Percentiles rank a stretch among this genome's conserved stretches.
Conservation (phyloP, 2,888 invertebrate species). For the Lasioglossum morio region DNA sequence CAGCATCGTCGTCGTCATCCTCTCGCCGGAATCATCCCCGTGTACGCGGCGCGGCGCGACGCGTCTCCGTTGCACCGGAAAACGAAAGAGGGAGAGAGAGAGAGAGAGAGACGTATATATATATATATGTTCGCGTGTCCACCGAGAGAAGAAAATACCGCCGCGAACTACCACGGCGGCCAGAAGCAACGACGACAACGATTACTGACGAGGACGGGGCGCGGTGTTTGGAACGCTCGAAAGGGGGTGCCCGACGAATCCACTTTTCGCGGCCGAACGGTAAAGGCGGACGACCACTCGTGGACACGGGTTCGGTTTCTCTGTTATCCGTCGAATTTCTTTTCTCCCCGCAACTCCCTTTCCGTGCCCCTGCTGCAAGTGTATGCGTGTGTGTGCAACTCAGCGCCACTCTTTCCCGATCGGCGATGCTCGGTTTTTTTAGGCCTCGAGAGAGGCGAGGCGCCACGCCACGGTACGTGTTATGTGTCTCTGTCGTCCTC, state of each 20-base stretch:
- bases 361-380: background rate
- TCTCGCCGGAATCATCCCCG: background rate
- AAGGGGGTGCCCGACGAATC: constrained; percentile 63
- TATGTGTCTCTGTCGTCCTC: background rate
- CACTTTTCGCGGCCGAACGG: constrained; percentile 62
- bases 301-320: background rate
- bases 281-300: background rate
- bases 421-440: background rate
- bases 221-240: constrained; percentile 56
- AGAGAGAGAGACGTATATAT: too few relatives aligned
- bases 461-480: background rate
- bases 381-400: background rate
- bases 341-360: background rate
- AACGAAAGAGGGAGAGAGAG: background rate
- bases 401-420: background rate
- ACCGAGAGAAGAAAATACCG: background rate
- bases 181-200: background rate
- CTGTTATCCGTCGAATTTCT: background rate
- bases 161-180: background rate
- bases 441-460: background rate
- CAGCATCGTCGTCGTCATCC: background rate
- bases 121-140: background rate
- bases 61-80: background rate
- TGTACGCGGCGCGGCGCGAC: background rate
- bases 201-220: constrained; percentile 44